A percentile compares a stretch with the other conserved stretches of the same genome.
Evolutionary conservation across 2,797 vertebrate species (phyloP).

Genomic region (Eptatretus atami): DNA sequence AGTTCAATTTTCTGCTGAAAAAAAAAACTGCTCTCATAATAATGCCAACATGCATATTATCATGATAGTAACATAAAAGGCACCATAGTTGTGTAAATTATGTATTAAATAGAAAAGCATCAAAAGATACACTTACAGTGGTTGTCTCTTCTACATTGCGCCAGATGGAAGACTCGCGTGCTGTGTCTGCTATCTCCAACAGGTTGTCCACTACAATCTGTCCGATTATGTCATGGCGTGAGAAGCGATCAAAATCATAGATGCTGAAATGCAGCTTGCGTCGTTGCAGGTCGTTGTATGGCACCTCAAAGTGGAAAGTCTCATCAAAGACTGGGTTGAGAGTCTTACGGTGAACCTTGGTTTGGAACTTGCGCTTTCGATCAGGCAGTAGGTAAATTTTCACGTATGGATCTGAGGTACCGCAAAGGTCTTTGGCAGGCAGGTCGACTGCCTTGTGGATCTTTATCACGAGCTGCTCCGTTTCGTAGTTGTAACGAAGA

Average conservation of each 20-base stretch:
- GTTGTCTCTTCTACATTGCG: conserved; percentile 81
- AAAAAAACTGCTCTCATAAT: too few species aligned
- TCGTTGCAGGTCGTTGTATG: conserved; percentile 45
- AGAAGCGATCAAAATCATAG: conserved; percentile 89
- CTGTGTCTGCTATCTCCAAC: conserved; percentile 61
- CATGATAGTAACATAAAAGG: too few species aligned
- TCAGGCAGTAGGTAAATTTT: conserved; percentile 91
- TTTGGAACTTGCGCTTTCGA: conserved; percentile 88
- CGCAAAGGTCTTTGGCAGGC: conserved; percentile 78
- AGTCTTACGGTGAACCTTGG: conserved; percentile 75
- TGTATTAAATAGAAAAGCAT: too few species aligned
- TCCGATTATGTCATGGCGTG: conserved; percentile 85
- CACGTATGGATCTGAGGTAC: conserved; percentile 86
- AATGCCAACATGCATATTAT: too few species aligned
- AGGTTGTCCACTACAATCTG: conserved; percentile 85
- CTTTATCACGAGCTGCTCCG: conserved; percentile 42
- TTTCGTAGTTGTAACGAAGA: conserved; percentile 78
- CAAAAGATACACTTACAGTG: conserved; percentile 27
- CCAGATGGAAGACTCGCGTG: conserved; percentile 70
- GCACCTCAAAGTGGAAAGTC: conserved; percentile 71
- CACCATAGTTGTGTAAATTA: too few species aligned
- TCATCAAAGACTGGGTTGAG: conserved; percentile 75
- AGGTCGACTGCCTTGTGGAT: conserved; percentile 68
- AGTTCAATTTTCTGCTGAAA: too few species aligned
- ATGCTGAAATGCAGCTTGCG: conserved; percentile 85